Percentiles rank a stretch among this genome's conserved stretches.
phyloP scores from a whole-genome alignment of 1,140 invertebrate species.

The Zaprionus tsacasi region DNA sequence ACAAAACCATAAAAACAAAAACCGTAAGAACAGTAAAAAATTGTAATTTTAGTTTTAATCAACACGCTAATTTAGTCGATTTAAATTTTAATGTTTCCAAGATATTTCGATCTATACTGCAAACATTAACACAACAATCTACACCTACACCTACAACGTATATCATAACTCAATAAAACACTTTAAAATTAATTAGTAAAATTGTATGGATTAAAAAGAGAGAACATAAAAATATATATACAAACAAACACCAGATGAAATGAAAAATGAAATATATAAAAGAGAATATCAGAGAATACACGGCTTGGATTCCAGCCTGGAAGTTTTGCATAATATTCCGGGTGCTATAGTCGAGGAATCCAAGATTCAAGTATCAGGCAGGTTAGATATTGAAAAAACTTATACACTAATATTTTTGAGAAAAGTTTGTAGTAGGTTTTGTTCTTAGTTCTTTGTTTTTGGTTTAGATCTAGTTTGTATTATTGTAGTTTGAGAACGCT shows the following conservation, averaged over 20 bases:
- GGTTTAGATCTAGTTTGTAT: constrained; percentile 51
- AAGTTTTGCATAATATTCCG: not conserved
- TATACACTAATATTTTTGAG: constrained; percentile 25
- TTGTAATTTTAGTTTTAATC: constrained; percentile 72
- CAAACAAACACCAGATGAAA: constrained; percentile 38
- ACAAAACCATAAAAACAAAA: constrained; percentile 16
- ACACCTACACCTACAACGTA: constrained; percentile 56
- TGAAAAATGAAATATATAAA: constrained; percentile 16
- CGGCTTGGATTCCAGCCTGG: not conserved
- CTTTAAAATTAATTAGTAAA: constrained; percentile 77
- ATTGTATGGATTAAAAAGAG: constrained; percentile 62
- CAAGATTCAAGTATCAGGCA: not conserved
- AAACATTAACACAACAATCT: constrained; percentile 43
- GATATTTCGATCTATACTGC: constrained; percentile 21
- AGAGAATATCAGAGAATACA: constrained; percentile 15
- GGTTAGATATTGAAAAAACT: not conserved
- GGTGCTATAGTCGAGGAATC: not conserved
- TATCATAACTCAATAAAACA: constrained; percentile 65
- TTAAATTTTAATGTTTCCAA: constrained; percentile 44
- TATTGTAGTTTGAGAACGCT: constrained; percentile 61
- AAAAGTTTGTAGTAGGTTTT: constrained; percentile 7
- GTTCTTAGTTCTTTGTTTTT: constrained; percentile 15
- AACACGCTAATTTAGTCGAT: constrained; percentile 37
- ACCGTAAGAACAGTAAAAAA: constrained; percentile 69
- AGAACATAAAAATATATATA: constrained; percentile 23